A percentile compares a stretch with the other conserved stretches of the same genome.
Evolutionary conservation across 2,888 invertebrate species (phyloP).

Genomic region (Cecidostiba fungosa): DNA sequence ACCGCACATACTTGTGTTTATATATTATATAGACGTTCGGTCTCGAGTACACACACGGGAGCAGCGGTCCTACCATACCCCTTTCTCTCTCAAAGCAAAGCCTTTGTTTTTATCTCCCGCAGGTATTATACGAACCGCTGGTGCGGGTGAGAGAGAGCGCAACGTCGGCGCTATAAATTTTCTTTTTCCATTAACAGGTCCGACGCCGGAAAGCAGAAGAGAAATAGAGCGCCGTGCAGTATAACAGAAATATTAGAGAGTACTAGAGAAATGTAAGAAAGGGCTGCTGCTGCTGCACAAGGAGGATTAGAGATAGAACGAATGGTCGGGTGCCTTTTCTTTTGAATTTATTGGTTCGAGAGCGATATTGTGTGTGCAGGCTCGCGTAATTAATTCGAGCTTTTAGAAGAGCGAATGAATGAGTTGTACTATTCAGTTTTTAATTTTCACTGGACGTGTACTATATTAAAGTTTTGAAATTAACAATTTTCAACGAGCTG

Average conservation of each 20-base stretch:
- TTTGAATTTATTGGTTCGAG: conserved; percentile 1
- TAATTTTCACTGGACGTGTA: neutral
- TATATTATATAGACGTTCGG: neutral
- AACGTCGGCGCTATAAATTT: conserved; percentile 57
- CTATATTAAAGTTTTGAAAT: neutral
- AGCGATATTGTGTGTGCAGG: neutral
- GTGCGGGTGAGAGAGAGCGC: neutral
- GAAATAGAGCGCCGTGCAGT: neutral
- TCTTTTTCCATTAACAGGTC: conserved; percentile 63
- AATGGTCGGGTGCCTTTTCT: neutral
- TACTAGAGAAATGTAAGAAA: conserved; percentile 38
- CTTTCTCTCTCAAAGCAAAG: conserved; percentile 34
- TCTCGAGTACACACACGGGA: neutral
- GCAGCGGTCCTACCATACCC: conserved; percentile 9
- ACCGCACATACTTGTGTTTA: neutral
- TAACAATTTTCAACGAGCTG: neutral
- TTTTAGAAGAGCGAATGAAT: neutral
- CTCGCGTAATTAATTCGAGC: conserved; percentile 14
- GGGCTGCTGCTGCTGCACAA: neutral
- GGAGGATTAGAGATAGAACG: conserved; percentile 34
- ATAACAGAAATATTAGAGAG: conserved; percentile 59
- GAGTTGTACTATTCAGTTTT: no score
- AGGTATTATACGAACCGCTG: conserved; percentile 48
- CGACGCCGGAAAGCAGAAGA: conserved; percentile 35
- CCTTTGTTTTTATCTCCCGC: conserved; percentile 57